Conservation (phyloP, 1,140 invertebrate species). For the Temnothorax longispinosus region DNA sequence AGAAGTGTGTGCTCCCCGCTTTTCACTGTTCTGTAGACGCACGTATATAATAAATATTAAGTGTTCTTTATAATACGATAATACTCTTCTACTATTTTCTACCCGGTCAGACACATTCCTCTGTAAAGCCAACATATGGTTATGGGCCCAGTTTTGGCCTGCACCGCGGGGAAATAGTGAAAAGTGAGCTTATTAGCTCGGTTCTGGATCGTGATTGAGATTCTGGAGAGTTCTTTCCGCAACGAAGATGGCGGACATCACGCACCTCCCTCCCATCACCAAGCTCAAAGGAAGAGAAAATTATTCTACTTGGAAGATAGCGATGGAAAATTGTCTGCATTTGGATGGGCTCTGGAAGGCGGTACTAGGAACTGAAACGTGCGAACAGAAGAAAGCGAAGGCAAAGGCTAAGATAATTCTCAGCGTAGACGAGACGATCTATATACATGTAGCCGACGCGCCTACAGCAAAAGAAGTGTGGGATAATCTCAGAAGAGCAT, state of each 20-base stretch:
- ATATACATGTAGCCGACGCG: background rate
- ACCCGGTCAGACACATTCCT: too few species aligned
- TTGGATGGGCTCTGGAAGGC: background rate
- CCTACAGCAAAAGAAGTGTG: background rate
- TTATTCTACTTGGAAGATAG: background rate
- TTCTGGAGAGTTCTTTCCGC: too few species aligned
- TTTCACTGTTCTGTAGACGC: too few species aligned
- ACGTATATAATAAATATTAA: too few species aligned
- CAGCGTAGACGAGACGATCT: background rate
- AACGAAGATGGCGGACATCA: background rate
- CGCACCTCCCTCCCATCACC: background rate
- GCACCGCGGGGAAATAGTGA: too few species aligned
- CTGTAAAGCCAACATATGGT: too few species aligned
- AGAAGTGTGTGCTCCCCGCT: too few species aligned
- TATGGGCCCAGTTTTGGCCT: too few species aligned
- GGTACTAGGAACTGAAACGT: background rate
- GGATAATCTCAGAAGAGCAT: background rate
- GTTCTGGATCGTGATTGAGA: too few species aligned
- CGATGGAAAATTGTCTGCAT: background rate
- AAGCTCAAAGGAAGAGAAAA: background rate
- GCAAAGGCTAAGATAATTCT: background rate
- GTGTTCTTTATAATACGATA: too few species aligned
- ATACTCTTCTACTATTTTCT: too few species aligned
- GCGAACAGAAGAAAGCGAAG: background rate
- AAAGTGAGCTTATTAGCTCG: too few species aligned